Conservation (phyloP, 2,113 vertebrate genomes). For the Cyprinus carpio region DNA sequence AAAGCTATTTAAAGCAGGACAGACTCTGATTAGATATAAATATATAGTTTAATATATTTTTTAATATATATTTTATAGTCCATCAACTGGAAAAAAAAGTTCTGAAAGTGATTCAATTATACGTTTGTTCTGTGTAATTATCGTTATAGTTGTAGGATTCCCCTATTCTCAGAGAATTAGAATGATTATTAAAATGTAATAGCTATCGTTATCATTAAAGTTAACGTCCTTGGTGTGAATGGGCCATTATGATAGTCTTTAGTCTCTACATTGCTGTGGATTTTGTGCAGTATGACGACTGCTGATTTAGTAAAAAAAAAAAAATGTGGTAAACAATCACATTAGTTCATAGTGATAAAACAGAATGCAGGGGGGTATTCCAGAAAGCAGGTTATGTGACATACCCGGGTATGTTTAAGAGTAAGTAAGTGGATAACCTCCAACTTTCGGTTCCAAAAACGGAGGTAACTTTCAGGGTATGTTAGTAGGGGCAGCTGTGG, state of each 20-base stretch:
- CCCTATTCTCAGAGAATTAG: not conserved
- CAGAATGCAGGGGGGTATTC: too few relatives aligned
- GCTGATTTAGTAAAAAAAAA: not conserved
- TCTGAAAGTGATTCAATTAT: not conserved
- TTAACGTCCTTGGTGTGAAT: not conserved
- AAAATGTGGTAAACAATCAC: not conserved
- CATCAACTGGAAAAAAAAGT: not conserved
- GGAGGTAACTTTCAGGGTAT: too few relatives aligned
- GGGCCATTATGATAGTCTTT: not conserved
- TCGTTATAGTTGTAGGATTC: not conserved
- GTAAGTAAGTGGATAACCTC: too few relatives aligned
- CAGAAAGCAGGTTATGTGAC: too few relatives aligned
- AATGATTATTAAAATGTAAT: not conserved
- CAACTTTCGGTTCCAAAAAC: too few relatives aligned
- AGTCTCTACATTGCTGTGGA: not conserved
- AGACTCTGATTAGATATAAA: not conserved
- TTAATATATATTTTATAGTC: not conserved
- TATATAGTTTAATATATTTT: too few relatives aligned
- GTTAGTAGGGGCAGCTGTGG: too few relatives aligned
- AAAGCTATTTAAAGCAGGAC: not conserved
- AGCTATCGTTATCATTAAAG: constrained; percentile 1
- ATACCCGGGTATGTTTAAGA: too few relatives aligned
- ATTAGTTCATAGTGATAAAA: not conserved
- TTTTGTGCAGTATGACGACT: not conserved
- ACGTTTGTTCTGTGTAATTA: not conserved